phyloP scores from a whole-genome alignment of 2,113 vertebrate species.

The Cairina moschata region DNA sequence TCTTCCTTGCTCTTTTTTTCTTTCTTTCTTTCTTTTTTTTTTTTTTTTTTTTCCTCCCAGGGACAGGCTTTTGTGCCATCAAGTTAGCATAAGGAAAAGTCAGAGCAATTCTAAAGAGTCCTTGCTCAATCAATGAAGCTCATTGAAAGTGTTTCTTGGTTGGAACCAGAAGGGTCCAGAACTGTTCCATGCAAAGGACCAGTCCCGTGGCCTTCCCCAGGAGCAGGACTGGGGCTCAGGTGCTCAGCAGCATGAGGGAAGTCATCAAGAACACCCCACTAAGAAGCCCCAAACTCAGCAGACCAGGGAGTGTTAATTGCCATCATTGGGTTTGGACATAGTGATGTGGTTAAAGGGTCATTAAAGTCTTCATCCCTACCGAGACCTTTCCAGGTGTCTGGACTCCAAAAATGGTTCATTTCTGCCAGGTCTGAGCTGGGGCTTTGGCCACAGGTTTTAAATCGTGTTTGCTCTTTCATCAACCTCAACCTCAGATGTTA shows the following conservation, averaged over 20 bases:
- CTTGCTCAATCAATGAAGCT: background rate
- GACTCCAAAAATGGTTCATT: background rate
- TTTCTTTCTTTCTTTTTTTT: background rate
- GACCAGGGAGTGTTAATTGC: background rate
- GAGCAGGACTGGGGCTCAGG: background rate
- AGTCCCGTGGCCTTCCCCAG: background rate
- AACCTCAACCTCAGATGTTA: fast-evolving
- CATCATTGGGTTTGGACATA: background rate
- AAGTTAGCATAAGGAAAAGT: background rate
- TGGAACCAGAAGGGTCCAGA: background rate
- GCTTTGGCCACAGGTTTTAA: background rate
- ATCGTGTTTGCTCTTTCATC: fast-evolving
- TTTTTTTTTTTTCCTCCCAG: background rate
- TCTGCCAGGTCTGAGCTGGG: background rate
- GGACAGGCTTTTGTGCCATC: background rate
- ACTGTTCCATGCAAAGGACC: background rate
- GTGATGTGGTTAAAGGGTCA: background rate
- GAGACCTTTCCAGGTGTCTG: background rate
- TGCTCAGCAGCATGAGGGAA: fast-evolving
- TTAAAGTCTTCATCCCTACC: background rate
- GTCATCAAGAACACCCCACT: background rate
- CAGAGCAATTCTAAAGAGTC: background rate
- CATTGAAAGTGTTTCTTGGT: background rate
- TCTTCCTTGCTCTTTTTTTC: background rate
- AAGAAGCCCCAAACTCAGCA: background rate